A percentile compares a stretch with the other conserved stretches of the same genome.
These are phyloP conservation scores for Toxotes chatareus DNA, from an alignment of 2,113 vertebrate species.

Conservation along the genomic window DNA sequence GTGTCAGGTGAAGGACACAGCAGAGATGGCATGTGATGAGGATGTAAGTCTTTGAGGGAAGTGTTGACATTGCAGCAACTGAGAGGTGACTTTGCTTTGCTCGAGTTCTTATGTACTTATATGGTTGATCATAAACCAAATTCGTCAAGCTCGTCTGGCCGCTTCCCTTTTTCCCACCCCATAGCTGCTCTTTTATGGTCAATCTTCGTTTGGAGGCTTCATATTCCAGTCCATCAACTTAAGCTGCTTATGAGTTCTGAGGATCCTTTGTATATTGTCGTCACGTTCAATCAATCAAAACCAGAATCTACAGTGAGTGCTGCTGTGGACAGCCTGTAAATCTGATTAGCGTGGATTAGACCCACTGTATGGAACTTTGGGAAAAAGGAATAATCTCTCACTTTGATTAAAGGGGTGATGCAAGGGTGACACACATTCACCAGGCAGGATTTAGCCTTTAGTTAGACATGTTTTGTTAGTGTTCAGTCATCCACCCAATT, in stretches of 20 bases:
- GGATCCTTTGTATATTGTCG: constrained; percentile 40
- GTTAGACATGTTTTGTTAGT: background rate
- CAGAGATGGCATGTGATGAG: background rate
- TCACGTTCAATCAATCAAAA: constrained; percentile 70
- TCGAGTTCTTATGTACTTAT: constrained; percentile 39
- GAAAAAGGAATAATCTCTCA: constrained; percentile 53
- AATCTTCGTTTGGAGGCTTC: constrained; percentile 28
- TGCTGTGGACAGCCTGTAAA: constrained; percentile 64
- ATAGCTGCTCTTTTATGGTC: constrained; percentile 26
- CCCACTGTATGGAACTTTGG: constrained; percentile 42
- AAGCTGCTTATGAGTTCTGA: constrained; percentile 72
- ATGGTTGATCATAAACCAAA: constrained; percentile 31
- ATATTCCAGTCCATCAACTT: constrained; percentile 55
- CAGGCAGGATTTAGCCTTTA: background rate
- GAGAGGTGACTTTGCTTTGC: constrained; percentile 45
- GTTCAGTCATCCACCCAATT: background rate
- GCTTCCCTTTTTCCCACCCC: background rate
- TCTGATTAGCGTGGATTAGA: constrained; percentile 75
- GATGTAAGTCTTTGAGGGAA: background rate
- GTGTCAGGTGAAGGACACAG: constrained; percentile 43
- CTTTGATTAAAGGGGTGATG: constrained; percentile 52
- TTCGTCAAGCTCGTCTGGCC: background rate
- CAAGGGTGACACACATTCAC: constrained; percentile 4
- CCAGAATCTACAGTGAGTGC: constrained; percentile 39
- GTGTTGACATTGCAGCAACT: constrained; percentile 48